Evolutionary conservation across 30 jellyfish, hydroid and myxozoan species (phyloP), one percentile per base, ranked within the genome.

Genomic region (Cassiopea andromeda): DNA sequence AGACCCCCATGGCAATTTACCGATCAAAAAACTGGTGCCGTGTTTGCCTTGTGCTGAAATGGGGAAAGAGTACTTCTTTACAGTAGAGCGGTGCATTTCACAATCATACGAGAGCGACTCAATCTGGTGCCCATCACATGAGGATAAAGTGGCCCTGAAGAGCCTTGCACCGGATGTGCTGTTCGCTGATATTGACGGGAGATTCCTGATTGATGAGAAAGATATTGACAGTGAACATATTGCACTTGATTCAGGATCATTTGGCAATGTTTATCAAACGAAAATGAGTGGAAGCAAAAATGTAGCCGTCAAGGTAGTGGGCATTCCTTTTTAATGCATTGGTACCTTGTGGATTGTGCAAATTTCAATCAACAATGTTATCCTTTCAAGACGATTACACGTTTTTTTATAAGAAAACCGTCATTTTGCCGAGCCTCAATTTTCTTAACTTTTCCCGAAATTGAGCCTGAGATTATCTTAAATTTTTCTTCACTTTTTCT

Each of bases 141-240:
- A 89, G 69, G 93, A 88, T 44, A 87, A 77, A 44, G 91, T 87
- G 12, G 70, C 44, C 15, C 83, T 90, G 49, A 78, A 80, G 64
- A 77, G 85, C 58, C 84, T 95, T 1, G 97, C 99, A 58, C 99
- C 99, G 1, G 99, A 95, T 80, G 97, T 89, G 49, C 78, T 95
- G 54, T 88, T 95, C 43, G 95, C 94, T 44, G 99, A 95, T 64
- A 69, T 95, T 38, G 97, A 89, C 54, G 97, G 90, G 18, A 89
- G 70, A 48, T 84, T 81, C n/a, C n/a, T 95, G 79, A 82, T 82
- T 43, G 46, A 78, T 1, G 95, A 90, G 50, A 82, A 68, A 38
- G 96, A 89, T 13, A 46, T 83, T 12, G 94, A 74, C n/a, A 84
- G 16, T 50, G 46, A 49, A 73, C 93, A 87, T n/a, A 84, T 19